A percentile compares a stretch with the other conserved stretches of the same genome.
Evolutionary conservation across 2,113 vertebrate species (phyloP).

Genomic region (Lophius piscatorius): DNA sequence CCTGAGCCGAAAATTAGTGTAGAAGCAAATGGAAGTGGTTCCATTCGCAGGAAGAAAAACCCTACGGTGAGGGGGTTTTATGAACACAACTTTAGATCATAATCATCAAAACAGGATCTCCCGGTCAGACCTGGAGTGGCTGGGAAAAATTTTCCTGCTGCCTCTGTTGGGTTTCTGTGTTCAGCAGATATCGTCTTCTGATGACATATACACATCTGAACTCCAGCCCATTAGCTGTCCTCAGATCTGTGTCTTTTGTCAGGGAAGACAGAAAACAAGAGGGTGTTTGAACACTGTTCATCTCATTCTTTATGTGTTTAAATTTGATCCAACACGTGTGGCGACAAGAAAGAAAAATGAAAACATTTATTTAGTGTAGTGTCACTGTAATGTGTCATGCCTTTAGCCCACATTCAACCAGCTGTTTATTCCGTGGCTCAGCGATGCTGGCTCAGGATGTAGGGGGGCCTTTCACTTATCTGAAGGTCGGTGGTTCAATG

Average conservation of each 20-base stretch:
- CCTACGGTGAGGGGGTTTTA: constrained; percentile 61
- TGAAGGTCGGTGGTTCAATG: too few species aligned
- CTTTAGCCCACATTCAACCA: neutral
- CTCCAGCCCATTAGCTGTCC: neutral
- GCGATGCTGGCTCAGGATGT: too few species aligned
- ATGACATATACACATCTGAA: constrained; percentile 46
- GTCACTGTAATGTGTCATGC: neutral
- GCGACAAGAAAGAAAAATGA: constrained; percentile 2
- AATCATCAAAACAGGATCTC: constrained; percentile 61
- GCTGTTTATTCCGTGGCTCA: too few species aligned
- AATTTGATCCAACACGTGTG: neutral
- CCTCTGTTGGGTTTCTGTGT: constrained; percentile 31
- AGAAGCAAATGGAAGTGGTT: constrained; percentile 49
- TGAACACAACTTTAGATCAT: constrained; percentile 64
- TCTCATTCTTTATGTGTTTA: neutral
- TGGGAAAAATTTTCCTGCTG: constrained; percentile 13
- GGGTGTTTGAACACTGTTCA: neutral
- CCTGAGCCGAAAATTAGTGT: neutral
- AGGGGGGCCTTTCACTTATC: too few species aligned
- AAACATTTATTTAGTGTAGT: neutral
- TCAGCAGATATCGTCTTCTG: constrained; percentile 67
- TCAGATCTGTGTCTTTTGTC: constrained; percentile 26
- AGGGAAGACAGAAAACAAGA: constrained; percentile 13
- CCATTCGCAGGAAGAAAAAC: constrained; percentile 33
- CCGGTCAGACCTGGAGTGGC: constrained; percentile 33